These are phyloP conservation scores for Synergus laeviventris DNA, from an alignment of 2,888 invertebrate species.

Conservation along the genomic window DNA sequence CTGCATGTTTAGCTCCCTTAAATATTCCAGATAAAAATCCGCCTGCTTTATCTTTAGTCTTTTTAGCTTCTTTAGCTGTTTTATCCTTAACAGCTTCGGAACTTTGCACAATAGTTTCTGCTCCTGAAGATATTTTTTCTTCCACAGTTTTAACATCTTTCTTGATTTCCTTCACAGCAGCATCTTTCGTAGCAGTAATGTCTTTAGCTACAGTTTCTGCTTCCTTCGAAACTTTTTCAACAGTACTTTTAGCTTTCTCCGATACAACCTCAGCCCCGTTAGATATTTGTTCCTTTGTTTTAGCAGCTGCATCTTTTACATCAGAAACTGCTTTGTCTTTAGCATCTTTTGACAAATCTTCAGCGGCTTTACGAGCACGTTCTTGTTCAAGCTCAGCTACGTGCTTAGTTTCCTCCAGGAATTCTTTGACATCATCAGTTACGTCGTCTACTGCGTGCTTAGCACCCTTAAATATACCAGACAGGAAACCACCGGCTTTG, in stretches of 20 bases:
- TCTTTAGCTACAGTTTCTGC: constrained; percentile 43
- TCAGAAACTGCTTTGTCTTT: not conserved
- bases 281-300: too few species aligned
- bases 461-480: constrained; percentile 63
- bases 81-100: constrained; percentile 47
- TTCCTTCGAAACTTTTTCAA: constrained; percentile 24
- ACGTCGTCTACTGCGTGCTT: constrained; percentile 57
- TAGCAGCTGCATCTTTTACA: not conserved
- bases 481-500: constrained; percentile 59
- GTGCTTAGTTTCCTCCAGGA: constrained; percentile 52
- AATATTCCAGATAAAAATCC: too few species aligned
- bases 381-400: constrained; percentile 46
- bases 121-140: constrained; percentile 48
- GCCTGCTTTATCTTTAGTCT: constrained; percentile 62
- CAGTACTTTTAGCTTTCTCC: too few species aligned
- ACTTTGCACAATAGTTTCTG: not conserved
- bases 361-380: constrained; percentile 63
- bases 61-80: constrained; percentile 47
- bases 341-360: constrained; percentile 55
- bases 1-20: constrained; percentile 58
- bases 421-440: constrained; percentile 52
- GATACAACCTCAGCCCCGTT: too few species aligned
- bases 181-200: constrained; percentile 52
- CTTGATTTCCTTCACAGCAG: constrained; percentile 44
- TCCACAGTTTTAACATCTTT: constrained; percentile 45